Evolutionary conservation across 2,888 invertebrate genomes (phyloP).

Genomic region (Bedellia somnulentella): DNA sequence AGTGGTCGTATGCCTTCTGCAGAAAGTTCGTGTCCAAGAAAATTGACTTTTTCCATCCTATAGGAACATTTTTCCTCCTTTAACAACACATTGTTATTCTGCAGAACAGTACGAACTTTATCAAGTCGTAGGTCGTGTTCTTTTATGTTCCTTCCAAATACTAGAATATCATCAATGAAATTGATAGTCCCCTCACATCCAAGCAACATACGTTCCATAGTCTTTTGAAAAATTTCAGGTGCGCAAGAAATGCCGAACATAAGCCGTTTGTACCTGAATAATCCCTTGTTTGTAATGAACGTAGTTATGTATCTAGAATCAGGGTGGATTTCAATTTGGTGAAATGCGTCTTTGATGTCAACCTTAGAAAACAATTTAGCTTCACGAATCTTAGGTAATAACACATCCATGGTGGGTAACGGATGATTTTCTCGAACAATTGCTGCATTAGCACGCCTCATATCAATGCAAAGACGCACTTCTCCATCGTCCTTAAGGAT

Average conservation of each 20-base stretch:
- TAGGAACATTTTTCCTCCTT: too few relatives aligned
- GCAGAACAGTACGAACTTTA: neutral
- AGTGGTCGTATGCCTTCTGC: slow-evolving; percentile 11
- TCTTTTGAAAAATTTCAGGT: slow-evolving; percentile 4
- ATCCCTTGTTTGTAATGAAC: too few relatives aligned
- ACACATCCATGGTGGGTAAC: slow-evolving; percentile 14
- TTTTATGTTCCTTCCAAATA: slow-evolving; percentile 2
- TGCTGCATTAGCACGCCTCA: slow-evolving; percentile 12
- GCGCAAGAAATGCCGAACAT: slow-evolving; percentile 3
- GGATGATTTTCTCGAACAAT: slow-evolving; percentile 16
- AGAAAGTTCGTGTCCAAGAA: slow-evolving; percentile 8
- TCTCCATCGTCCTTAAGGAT: slow-evolving; percentile 3
- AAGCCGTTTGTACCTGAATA: slow-evolving; percentile 7
- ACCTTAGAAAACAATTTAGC: slow-evolving; percentile 12
- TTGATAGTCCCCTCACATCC: slow-evolving; percentile 13
- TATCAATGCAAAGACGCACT: slow-evolving; percentile 3
- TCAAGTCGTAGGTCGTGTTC: slow-evolving; percentile 2
- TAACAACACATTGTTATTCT: slow-evolving; percentile 2
- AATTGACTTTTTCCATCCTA: too few relatives aligned
- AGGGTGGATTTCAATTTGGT: slow-evolving; percentile 14
- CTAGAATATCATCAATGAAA: slow-evolving; percentile 16
- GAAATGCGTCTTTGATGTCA: slow-evolving; percentile 15
- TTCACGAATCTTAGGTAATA: slow-evolving; percentile 14
- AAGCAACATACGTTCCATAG: slow-evolving; percentile 12
- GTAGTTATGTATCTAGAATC: too few relatives aligned